Percentiles rank a stretch among this genome's conserved stretches.
Evolutionary conservation across 2,797 vertebrate species (phyloP).

Genomic region (Geotrypetes seraphini): DNA sequence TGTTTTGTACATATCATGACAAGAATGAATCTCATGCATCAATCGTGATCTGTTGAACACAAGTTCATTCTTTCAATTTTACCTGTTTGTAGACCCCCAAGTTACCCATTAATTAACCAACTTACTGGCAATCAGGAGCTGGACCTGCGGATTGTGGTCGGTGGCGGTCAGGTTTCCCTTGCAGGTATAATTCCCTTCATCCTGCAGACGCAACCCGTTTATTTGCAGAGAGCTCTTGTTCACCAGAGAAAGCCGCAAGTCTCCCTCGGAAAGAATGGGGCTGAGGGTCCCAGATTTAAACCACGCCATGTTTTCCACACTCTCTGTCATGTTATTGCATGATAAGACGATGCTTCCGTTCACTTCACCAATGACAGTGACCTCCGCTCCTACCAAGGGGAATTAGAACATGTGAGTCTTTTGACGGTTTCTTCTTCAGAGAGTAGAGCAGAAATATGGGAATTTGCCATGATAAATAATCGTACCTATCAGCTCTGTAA

Average conservation of each 20-base stretch:
- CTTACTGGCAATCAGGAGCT: slow-evolving; percentile 67
- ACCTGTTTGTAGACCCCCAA: too few species aligned
- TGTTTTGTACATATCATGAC: too few species aligned
- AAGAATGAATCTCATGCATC: too few species aligned
- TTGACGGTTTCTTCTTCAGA: too few species aligned
- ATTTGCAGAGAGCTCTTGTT: slow-evolving; percentile 55
- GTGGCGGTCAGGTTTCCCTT: slow-evolving; percentile 28
- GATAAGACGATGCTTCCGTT: slow-evolving; percentile 42
- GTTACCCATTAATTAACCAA: too few species aligned
- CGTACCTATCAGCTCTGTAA: too few species aligned
- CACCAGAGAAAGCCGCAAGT: slow-evolving; percentile 42
- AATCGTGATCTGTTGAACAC: too few species aligned
- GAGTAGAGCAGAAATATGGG: too few species aligned
- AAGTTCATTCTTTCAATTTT: too few species aligned
- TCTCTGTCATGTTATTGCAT: slow-evolving; percentile 42
- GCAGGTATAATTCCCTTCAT: slow-evolving; percentile 71
- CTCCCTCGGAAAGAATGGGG: slow-evolving; percentile 32
- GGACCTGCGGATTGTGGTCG: slow-evolving; percentile 17
- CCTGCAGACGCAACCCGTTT: slow-evolving; percentile 28
- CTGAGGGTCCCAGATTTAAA: slow-evolving; percentile 32
- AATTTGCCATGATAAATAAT: too few species aligned
- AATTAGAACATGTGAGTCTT: too few species aligned
- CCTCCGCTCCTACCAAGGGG: too few species aligned
- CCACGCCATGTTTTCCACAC: slow-evolving; percentile 50
- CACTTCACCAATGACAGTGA: slow-evolving; percentile 34